Evolutionary conservation across 1,140 invertebrate genomes (phyloP).

Genomic region (Penaeus japonicus): DNA sequence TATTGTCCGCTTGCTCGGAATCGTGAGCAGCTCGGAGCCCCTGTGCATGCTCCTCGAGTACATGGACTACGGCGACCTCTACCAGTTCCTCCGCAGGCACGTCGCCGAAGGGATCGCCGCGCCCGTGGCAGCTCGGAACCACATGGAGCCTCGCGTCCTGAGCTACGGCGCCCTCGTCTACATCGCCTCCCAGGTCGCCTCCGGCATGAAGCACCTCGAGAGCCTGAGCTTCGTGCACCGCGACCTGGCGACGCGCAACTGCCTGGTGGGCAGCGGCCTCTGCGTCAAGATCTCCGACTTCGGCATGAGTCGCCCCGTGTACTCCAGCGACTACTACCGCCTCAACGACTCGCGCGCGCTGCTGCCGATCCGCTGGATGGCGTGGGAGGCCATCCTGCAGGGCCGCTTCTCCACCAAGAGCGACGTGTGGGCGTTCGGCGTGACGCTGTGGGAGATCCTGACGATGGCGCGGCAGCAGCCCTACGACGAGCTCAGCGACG

Average conservation of each 20-base stretch:
- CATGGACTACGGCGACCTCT: conserved; percentile 74
- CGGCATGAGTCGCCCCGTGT: conserved; percentile 85
- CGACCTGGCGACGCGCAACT: conserved; percentile 94
- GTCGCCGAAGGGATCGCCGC: conserved; percentile 56
- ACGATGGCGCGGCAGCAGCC: conserved; percentile 84
- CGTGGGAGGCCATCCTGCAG: conserved; percentile 77
- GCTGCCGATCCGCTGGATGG: conserved; percentile 86
- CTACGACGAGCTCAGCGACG: conserved; percentile 78
- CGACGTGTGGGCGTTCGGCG: conserved; percentile 90
- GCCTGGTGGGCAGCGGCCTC: conserved; percentile 85
- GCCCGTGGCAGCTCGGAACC: background rate
- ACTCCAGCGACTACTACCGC: conserved; percentile 82
- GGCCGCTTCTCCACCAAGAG: conserved; percentile 85
- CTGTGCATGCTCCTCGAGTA: conserved; percentile 74
- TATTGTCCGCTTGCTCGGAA: conserved; percentile 84
- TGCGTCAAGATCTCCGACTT: conserved; percentile 90
- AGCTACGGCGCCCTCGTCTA: conserved; percentile 58
- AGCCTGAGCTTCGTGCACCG: conserved; percentile 77
- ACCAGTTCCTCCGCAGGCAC: conserved; percentile 70
- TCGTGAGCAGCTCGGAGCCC: conserved; percentile 81
- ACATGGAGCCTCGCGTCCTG: background rate
- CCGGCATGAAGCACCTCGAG: conserved; percentile 61
- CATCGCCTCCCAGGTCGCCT: conserved; percentile 60
- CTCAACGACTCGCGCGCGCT: conserved; percentile 77
- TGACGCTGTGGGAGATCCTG: conserved; percentile 88